phyloP scores from a whole-genome alignment of 2,113 vertebrate genomes.

The Spilogale gracilis region DNA sequence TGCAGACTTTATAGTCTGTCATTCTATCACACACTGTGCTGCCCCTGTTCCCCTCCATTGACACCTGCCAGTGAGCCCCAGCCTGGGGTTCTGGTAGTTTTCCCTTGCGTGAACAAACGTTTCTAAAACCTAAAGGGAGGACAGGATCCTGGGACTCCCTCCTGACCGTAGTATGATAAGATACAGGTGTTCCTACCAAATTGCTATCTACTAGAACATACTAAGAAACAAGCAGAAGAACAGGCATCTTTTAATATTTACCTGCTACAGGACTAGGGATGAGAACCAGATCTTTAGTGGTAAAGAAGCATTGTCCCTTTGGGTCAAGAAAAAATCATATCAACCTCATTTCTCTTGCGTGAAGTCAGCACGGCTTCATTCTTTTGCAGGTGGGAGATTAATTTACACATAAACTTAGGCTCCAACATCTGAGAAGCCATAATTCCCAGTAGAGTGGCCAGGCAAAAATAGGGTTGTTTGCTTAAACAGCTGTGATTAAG shows the following conservation, averaged over 20 bases:
- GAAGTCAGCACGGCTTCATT: background rate
- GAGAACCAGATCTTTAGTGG: background rate
- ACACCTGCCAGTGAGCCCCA: background rate
- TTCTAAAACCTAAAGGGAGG: background rate
- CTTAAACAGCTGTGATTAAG: slow-evolving; percentile 53
- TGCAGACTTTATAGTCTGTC: background rate
- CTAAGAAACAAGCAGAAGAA: background rate
- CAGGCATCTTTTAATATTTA: background rate
- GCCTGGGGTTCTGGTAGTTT: background rate
- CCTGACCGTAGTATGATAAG: too few species aligned
- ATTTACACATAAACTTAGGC: background rate
- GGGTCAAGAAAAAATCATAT: background rate
- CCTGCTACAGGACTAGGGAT: background rate
- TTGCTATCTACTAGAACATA: background rate
- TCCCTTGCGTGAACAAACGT: background rate
- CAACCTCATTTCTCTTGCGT: background rate
- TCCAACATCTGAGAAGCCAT: background rate
- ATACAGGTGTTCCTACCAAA: background rate
- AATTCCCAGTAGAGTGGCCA: background rate
- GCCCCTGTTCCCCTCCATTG: background rate
- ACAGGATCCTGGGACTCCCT: background rate
- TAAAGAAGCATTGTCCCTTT: background rate
- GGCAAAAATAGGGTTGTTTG: slow-evolving; percentile 62
- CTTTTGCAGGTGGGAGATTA: background rate
- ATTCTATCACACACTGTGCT: background rate